Evolutionary conservation across 2,888 invertebrate species (phyloP), one percentile per base, ranked within the genome.

Genomic region (Spilosoma lubricipeda): DNA sequence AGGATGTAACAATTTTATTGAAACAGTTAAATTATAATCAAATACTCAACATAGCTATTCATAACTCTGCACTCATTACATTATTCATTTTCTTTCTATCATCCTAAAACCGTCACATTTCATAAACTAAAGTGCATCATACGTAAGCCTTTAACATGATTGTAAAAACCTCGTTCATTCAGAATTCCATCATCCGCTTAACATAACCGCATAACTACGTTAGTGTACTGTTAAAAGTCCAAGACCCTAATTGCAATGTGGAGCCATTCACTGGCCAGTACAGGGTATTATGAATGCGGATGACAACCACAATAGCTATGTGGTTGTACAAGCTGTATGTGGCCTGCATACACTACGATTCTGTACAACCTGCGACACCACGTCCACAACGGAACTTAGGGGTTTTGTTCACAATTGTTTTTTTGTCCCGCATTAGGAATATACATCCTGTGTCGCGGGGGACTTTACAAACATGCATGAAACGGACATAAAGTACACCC

Each of bases 261-360:
- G 69, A 77, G 73, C 69, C 71, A 85, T 82, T 80, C 77, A 79
- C 72, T 48, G 78, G 77, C 70, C 72, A 70, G 75, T 70, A 52
- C 72, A 75, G 81, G 79, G 83, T 84, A 86, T 87, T 84, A 82
- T 84, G 84, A 82, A 83, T 82, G 83, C 73, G 77, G 81, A 82
- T 82, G 79, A 82, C 76, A 79, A 85, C 86, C 85, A 74, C 86
- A 86, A 85, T 80, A 81, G 83, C 85, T 81, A 86, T 86, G 87
- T 75, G 81, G 83, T 72, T 72, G 67, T 68, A 76, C 79, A 82
- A 82, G 80, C 85, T 72, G 77, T 75, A 76, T 80, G 85, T 75
- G 81, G 83, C 77, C 74, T 72, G 73, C 68, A 76, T 77, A 77
- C 65, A 65, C 74, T 71, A 71, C 73, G 33, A 67, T 48, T 67